A percentile compares a stretch with the other conserved stretches of the same genome.
Evolutionary conservation across 2,113 vertebrate species (phyloP).

Genomic region (Grantiella picta): DNA sequence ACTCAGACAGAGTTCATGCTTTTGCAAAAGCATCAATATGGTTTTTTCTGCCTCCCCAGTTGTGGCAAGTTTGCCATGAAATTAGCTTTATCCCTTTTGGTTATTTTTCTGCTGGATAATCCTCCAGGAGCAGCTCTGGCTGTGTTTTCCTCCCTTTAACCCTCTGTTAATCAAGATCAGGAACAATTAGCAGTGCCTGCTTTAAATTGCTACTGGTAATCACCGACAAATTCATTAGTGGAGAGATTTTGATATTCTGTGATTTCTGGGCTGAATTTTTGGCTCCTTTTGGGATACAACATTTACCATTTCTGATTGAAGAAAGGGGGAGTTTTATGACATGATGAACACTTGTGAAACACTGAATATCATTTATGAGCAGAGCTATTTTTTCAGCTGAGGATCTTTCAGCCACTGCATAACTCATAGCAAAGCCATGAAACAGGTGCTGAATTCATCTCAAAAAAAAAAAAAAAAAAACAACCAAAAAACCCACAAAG

Average conservation of each 20-base stretch:
- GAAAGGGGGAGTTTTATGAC: neutral
- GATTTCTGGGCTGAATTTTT: neutral
- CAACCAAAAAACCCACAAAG: neutral
- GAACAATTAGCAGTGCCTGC: neutral
- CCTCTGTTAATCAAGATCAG: neutral
- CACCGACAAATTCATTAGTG: neutral
- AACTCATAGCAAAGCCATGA: neutral
- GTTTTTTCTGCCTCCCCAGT: neutral
- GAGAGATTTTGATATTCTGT: neutral
- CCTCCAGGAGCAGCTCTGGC: neutral
- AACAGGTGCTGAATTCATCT: constrained; percentile 12
- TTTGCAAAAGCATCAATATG: neutral
- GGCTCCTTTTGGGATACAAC: neutral
- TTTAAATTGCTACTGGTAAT: neutral
- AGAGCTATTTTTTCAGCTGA: too few relatives aligned
- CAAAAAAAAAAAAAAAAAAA: neutral
- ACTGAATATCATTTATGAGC: too few relatives aligned
- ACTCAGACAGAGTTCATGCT: neutral
- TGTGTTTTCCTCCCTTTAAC: neutral
- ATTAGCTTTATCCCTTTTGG: neutral
- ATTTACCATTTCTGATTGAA: neutral
- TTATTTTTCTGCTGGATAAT: neutral
- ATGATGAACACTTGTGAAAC: too few relatives aligned
- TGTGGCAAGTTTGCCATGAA: neutral
- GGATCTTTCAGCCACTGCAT: neutral